Evolutionary conservation across 92 coral and sea anemone genomes (phyloP), one percentile per base, ranked within the genome.

Genomic region (Anthopleura xanthogrammica): DNA sequence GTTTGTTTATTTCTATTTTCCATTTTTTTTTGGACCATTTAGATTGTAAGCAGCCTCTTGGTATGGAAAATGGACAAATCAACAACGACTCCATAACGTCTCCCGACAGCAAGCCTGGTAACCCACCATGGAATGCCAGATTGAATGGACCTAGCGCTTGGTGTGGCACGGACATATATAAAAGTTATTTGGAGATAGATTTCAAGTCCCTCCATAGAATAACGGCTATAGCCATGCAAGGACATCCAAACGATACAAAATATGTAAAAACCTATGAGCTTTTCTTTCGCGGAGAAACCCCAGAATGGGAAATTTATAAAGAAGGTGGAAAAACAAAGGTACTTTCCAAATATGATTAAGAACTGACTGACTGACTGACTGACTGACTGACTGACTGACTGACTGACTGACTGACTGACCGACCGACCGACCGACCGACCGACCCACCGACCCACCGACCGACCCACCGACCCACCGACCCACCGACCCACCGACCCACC

Each of bases 41-140:
- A 81, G 89, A 54, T 75, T 89, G 92, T 57, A 86, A 89, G 60
- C 72, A 58, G 11, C 88, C 93, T n/a, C 88, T 86, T 68, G 93
- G 93, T 9, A 55, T 80, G 82, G 93, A 78, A 75, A 87, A 77
- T 77, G 84, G 87, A 1, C 52, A 56, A 40, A 60, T 86, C 74
- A 41, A 60, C 22, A 77, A 90, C 75, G 13, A 46, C 39, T 74
- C 77, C 13, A 58, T 90, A 17, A 78, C 74, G 2, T 68, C 93
- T 50, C 68, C 90, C 5, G 74, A 73, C 52, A 46, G 66, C 52
- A 41, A 54, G 5, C 50, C 83, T 42, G 80, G 52, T 40, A 60
- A 41, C 20, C 81, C 73, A 57, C 82, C 92, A 50, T 72, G 84
- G 87, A 56, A 83, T 13, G 85, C 85, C 68, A 86, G 90, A 55